Evolutionary conservation across 2,888 invertebrate genomes (phyloP).

Genomic region (Thymelicus acteon): DNA sequence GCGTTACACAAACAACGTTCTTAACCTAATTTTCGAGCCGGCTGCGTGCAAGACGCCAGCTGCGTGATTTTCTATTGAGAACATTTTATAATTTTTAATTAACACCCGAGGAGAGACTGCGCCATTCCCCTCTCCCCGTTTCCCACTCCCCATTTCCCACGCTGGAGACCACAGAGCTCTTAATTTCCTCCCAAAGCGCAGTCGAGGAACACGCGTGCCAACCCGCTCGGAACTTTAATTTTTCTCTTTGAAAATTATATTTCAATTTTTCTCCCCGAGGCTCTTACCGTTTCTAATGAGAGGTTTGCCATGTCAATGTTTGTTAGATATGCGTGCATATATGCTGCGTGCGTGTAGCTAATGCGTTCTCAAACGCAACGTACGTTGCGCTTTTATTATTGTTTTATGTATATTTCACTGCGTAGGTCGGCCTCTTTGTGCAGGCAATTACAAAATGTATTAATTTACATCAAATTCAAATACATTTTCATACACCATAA

Average conservation of each 20-base stretch:
- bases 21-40: slow-evolving; percentile 6
- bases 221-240: background rate
- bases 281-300: background rate
- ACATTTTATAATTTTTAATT: slow-evolving; percentile 33
- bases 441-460: too few species aligned
- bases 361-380: too few species aligned
- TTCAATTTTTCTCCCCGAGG: background rate
- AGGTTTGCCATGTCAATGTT: too few species aligned
- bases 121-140: background rate
- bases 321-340: too few species aligned
- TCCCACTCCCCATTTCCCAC: too few species aligned
- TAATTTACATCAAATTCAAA: too few species aligned
- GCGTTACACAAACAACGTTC: background rate
- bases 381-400: too few species aligned
- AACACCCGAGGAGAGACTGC: slow-evolving; percentile 24
- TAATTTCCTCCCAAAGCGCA: slow-evolving; percentile 1
- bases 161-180: slow-evolving; percentile 10
- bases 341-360: too few species aligned
- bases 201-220: background rate
- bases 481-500: too few species aligned
- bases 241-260: background rate
- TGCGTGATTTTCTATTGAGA: slow-evolving; percentile 27
- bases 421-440: too few species aligned
- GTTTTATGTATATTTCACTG: too few species aligned
- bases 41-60: slow-evolving; percentile 15